phyloP scores from a whole-genome alignment of 1,140 invertebrate species.

The Eriocheir sinensis region DNA sequence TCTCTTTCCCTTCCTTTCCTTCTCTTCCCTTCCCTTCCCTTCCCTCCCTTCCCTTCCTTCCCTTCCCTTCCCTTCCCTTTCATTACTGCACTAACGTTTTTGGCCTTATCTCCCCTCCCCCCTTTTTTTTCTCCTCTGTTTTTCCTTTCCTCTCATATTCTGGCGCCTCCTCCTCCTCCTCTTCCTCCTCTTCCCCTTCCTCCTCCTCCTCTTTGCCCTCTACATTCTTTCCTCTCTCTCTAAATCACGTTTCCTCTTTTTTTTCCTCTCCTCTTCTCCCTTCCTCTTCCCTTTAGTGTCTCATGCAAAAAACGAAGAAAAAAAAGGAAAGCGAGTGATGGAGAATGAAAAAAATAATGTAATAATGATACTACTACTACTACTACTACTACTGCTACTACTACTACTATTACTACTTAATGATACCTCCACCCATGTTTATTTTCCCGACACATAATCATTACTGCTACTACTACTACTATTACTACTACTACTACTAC shows the following conservation, averaged over 20 bases:
- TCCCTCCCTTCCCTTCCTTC: background rate
- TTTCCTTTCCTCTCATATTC: background rate
- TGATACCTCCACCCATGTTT: too few species aligned
- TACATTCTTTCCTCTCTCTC: background rate
- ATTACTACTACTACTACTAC: too few species aligned
- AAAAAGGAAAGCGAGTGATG: too few species aligned
- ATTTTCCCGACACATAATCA: too few species aligned
- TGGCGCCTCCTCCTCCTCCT: background rate
- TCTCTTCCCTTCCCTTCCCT: background rate
- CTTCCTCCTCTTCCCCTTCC: background rate
- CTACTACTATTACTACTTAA: too few species aligned
- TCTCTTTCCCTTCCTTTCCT: background rate
- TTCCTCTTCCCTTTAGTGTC: too few species aligned
- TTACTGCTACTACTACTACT: too few species aligned
- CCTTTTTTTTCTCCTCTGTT: background rate
- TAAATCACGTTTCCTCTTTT: background rate
- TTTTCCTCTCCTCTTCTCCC: background rate
- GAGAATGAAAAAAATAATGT: too few species aligned
- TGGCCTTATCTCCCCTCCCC: background rate
- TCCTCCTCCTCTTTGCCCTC: background rate
- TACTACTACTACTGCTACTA: too few species aligned
- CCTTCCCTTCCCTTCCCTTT: background rate
- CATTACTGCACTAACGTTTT: background rate
- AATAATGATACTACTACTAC: too few species aligned
- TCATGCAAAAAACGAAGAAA: too few species aligned